Evolutionary conservation across 2,888 invertebrate genomes (phyloP).

Genomic region (Pocota personata): DNA sequence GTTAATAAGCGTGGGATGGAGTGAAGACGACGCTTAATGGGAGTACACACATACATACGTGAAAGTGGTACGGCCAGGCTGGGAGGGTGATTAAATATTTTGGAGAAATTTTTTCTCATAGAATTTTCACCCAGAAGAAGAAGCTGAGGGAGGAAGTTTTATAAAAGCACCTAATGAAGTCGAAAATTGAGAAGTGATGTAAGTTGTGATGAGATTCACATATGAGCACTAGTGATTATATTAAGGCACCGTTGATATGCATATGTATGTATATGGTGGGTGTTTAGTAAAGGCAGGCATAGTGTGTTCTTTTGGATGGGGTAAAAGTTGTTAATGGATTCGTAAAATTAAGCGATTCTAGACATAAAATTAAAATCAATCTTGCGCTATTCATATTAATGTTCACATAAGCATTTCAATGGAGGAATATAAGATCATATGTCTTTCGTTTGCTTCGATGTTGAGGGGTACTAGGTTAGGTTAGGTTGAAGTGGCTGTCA

Average conservation of each 20-base stretch:
- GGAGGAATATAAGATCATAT: not conserved
- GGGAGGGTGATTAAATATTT: slow-evolving; percentile 34
- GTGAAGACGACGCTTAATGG: slow-evolving; percentile 5
- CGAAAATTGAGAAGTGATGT: slow-evolving; percentile 51
- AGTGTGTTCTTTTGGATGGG: not conserved
- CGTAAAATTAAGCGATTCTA: slow-evolving; percentile 2
- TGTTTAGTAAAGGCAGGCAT: not conserved
- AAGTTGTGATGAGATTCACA: slow-evolving; percentile 30
- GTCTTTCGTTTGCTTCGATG: not conserved
- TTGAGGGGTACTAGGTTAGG: too few relatives aligned
- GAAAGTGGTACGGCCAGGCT: slow-evolving; percentile 4
- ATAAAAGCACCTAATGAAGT: slow-evolving; percentile 43
- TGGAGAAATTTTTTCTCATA: slow-evolving; percentile 1
- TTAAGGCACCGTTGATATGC: not conserved
- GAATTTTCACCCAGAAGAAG: not conserved
- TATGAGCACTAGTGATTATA: slow-evolving; percentile 24
- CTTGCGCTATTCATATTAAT: not conserved
- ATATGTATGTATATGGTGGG: not conserved
- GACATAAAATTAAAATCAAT: not conserved
- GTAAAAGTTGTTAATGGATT: not conserved
- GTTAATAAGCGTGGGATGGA: slow-evolving; percentile 37
- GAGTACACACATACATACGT: not conserved
- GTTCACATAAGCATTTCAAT: not conserved
- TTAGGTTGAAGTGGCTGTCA: too few relatives aligned
- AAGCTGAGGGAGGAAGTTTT: not conserved